Evolutionary conservation across 2,797 vertebrate genomes (phyloP), one percentile per base, ranked within the genome.

Genomic region (Nannoperca australis): DNA sequence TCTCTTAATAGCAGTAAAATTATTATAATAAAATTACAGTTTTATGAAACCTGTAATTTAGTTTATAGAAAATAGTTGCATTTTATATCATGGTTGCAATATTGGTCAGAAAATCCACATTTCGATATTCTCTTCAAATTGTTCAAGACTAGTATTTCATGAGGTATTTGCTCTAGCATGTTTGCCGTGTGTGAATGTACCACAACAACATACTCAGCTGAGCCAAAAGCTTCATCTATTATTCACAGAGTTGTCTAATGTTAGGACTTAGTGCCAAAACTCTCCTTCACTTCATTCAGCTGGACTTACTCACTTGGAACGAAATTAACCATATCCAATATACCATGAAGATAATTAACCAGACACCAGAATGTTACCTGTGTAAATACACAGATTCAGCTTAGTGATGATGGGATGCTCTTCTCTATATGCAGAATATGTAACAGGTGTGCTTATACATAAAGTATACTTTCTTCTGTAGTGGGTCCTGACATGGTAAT

Each of bases 191-290:
- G 74, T 79, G 51, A 80, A 80, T 58, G 63, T 70, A 56, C 50
- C 53, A 84, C 68, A 85, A 70, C 76, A 88, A 79, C 75, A 84
- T n/a, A 61, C 40, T 53, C 61, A 15, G 70, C 80, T 49, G 83
- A 85, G 77, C 67, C 77, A 78, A 82, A 79, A 79, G 40, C 79
- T 66, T 59, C 49, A 88, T 93, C 61, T 42, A 92, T 93, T 89
- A 93, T 93, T 92, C 76, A 93, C 47, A 42, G 44, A 56, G 66
- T 54, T 78, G 83, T 87, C 85, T 45, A 62, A 59, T 22, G 32
- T 76, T 56, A 44, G 7, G 45, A 88, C 64, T 73, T 9, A 0
- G 36, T 32, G 56, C 56, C 73, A 71, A 42, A 69, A 62, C 68
- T 49, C 12, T 42, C 32, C 20, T 54, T 75, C 36, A 50, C 56